A percentile compares a stretch with the other conserved stretches of the same genome.
Evolutionary conservation across 2,888 invertebrate species (phyloP).

Genomic region (Amorpha juglandis): DNA sequence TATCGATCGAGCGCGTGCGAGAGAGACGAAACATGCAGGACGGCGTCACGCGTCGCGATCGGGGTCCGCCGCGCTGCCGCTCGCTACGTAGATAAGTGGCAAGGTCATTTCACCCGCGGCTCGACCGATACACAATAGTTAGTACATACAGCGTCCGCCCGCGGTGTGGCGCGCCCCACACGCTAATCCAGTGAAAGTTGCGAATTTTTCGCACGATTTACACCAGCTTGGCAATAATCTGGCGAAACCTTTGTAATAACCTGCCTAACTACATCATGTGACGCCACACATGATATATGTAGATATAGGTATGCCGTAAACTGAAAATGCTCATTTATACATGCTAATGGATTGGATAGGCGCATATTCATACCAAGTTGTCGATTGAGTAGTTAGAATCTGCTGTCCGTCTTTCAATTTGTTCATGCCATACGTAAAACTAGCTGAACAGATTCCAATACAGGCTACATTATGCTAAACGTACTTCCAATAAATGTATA

Average conservation of each 20-base stretch:
- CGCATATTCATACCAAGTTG: not conserved
- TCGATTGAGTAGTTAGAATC: not conserved
- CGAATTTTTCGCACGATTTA: not conserved
- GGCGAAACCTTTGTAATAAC: not conserved
- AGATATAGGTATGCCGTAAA: not conserved
- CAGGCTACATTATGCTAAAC: too few relatives aligned
- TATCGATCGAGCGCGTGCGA: slow-evolving; percentile 64
- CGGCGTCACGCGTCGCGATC: slow-evolving; percentile 49
- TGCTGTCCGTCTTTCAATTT: too few relatives aligned
- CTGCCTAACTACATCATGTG: not conserved
- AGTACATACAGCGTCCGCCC: slow-evolving; percentile 39
- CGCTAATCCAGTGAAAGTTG: slow-evolving; percentile 48
- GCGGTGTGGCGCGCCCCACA: slow-evolving; percentile 27
- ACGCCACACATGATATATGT: not conserved
- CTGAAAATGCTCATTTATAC: not conserved
- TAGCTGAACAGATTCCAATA: too few relatives aligned
- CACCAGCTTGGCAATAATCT: not conserved
- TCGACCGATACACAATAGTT: slow-evolving; percentile 30
- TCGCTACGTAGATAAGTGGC: slow-evolving; percentile 67
- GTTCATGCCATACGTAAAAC: too few relatives aligned
- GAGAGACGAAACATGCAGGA: slow-evolving; percentile 49
- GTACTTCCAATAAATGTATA: too few relatives aligned
- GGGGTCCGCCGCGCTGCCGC: slow-evolving; percentile 45
- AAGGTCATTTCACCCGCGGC: slow-evolving; percentile 71
- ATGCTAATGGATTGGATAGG: too few relatives aligned